These are phyloP conservation scores for Marasmarcha lunaedactyla DNA, from an alignment of 2,888 invertebrate species.

Conservation along the genomic window DNA sequence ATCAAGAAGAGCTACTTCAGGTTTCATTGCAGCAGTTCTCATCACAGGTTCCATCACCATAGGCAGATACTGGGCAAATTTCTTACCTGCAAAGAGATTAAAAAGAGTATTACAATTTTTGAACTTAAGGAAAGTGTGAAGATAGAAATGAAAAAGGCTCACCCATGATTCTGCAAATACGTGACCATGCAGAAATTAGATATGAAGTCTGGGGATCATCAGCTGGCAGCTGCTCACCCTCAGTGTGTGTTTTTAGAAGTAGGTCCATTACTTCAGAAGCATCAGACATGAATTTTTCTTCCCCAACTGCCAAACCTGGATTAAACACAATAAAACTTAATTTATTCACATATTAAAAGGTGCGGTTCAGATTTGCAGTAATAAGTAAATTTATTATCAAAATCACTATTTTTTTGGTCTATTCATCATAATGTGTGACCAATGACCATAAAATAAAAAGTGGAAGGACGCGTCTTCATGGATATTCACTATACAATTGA, in stretches of 20 bases:
- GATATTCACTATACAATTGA: not conserved
- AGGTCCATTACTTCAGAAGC: conserved; percentile 97
- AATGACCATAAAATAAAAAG: too few relatives aligned
- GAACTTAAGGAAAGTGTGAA: too few relatives aligned
- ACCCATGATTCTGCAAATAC: conserved; percentile 94
- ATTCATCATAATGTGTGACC: too few relatives aligned
- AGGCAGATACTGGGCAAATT: conserved; percentile 92
- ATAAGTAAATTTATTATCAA: not conserved
- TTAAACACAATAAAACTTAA: conserved; percentile 2
- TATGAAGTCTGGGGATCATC: conserved; percentile 98
- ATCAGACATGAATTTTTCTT: conserved; percentile 88
- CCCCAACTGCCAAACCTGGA: conserved; percentile 78
- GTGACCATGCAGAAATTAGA: conserved; percentile 98
- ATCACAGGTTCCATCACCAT: conserved; percentile 96
- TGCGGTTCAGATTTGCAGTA: too few relatives aligned
- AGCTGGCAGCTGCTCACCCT: conserved; percentile 85
- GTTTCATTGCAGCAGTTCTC: conserved; percentile 91
- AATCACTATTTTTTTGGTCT: not conserved
- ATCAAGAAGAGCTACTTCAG: conserved; percentile 91
- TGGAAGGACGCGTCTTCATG: too few relatives aligned
- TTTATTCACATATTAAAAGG: too few relatives aligned
- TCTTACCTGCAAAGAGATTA: conserved; percentile 65
- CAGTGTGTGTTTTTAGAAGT: conserved; percentile 89
- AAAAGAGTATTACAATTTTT: not conserved
- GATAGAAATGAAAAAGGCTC: conserved; percentile 8